Percentiles rank a stretch among this genome's conserved stretches.
Conservation (phyloP, 2,888 invertebrate species). For the Leptopilina myrica region DNA sequence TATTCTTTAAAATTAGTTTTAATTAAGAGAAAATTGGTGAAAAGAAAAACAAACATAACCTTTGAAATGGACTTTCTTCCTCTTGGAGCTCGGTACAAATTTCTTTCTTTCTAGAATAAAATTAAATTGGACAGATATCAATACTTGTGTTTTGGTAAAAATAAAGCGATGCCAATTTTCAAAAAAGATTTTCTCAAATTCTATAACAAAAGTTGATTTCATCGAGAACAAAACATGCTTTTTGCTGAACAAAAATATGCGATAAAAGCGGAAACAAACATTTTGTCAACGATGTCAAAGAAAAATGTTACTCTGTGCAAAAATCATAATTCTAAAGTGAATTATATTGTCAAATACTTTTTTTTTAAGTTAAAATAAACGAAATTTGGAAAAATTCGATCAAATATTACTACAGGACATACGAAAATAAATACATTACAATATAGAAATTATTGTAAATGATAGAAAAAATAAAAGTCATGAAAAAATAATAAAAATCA, state of each 20-base stretch:
- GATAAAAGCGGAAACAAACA: neutral
- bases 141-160: slow-evolving; percentile 1
- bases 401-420: too few species aligned
- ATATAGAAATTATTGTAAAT: too few species aligned
- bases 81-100: too few species aligned
- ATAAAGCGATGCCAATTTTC: slow-evolving; percentile 12
- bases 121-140: neutral
- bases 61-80: too few species aligned
- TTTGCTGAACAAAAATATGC: slow-evolving; percentile 5
- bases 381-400: neutral
- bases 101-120: neutral
- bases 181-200: neutral
- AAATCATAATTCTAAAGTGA: neutral
- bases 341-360: neutral
- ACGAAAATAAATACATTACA: too few species aligned
- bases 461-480: too few species aligned
- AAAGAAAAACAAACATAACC: too few species aligned
- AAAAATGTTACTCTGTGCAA: neutral
- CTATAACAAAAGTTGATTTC: neutral
- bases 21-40: too few species aligned
- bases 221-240: slow-evolving; percentile 21
- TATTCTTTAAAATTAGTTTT: neutral
- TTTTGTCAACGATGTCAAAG: neutral
- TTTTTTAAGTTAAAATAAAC: neutral
- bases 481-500: too few species aligned